Conservation (phyloP, 2,113 vertebrate species). For the Corythoichthys intestinalis region DNA sequence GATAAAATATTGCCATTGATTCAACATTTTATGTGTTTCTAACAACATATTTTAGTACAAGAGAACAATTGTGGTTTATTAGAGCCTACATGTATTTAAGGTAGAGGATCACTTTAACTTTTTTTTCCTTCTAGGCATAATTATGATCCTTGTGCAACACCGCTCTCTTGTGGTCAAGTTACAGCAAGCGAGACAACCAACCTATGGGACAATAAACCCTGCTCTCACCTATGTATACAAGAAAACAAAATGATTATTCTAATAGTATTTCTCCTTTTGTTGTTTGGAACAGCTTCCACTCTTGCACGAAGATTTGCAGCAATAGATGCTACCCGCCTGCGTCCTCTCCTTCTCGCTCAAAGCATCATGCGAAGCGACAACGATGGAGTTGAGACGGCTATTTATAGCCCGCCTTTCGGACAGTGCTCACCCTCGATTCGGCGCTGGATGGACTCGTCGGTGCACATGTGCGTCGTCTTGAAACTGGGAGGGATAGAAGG, state of each 20-base stretch:
- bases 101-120: too few relatives aligned
- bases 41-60: too few relatives aligned
- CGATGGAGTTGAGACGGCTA: constrained; percentile 62
- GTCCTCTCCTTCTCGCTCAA: constrained; percentile 44
- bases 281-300: not conserved
- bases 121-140: too few relatives aligned
- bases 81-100: too few relatives aligned
- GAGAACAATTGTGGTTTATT: too few relatives aligned
- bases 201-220: too few relatives aligned
- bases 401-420: constrained; percentile 59
- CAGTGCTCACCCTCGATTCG: constrained; percentile 59
- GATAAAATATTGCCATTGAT: too few relatives aligned
- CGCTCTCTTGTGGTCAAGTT: too few relatives aligned
- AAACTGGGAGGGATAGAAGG: constrained; percentile 26
- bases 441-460: constrained; percentile 18
- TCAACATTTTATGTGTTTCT: too few relatives aligned
- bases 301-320: not conserved
- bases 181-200: too few relatives aligned
- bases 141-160: too few relatives aligned
- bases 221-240: not conserved
- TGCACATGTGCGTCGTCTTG: constrained; percentile 40
- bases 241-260: not conserved
- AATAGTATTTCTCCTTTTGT: not conserved
- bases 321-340: constrained; percentile 28
- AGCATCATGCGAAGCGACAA: constrained; percentile 62